Evolutionary conservation across 2,888 invertebrate species (phyloP).

Genomic region (Clusia tigrina): DNA sequence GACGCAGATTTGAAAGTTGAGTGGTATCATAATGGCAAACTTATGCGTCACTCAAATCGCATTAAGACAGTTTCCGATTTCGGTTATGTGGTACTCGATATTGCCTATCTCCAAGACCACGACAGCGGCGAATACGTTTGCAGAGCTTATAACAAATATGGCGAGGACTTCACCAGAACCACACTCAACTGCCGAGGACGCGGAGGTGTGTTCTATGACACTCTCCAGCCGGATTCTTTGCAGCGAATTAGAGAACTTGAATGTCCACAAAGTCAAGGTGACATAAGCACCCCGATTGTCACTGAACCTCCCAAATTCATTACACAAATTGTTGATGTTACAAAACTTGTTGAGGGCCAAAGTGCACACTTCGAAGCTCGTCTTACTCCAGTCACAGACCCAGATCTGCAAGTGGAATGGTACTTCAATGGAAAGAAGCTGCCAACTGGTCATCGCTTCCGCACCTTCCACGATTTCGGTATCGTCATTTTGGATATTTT

Average conservation of each 20-base stretch:
- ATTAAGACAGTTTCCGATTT: constrained; percentile 95
- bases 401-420: constrained; percentile 94
- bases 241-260: constrained; percentile 89
- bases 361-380: constrained; percentile 94
- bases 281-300: constrained; percentile 72
- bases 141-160: constrained; percentile 89
- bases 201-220: constrained; percentile 87
- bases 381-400: constrained; percentile 92
- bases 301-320: constrained; percentile 88
- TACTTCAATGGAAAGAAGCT: constrained; percentile 91
- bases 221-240: constrained; percentile 88
- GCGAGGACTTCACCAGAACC: constrained; percentile 88
- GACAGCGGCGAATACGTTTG: constrained; percentile 95
- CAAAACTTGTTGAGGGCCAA: constrained; percentile 91
- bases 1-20: constrained; percentile 94
- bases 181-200: constrained; percentile 83
- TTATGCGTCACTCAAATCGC: constrained; percentile 85
- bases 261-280: constrained; percentile 69
- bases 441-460: constrained; percentile 93
- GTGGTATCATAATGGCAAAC: constrained; percentile 95
- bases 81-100: constrained; percentile 93
- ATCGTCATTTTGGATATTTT: constrained; percentile 94
- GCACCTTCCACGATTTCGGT: constrained; percentile 97
- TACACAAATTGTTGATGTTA: constrained; percentile 84
- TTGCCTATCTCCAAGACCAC: constrained; percentile 91